Conservation (phyloP, 1,140 invertebrate genomes). For the Lycorma delicatula region DNA sequence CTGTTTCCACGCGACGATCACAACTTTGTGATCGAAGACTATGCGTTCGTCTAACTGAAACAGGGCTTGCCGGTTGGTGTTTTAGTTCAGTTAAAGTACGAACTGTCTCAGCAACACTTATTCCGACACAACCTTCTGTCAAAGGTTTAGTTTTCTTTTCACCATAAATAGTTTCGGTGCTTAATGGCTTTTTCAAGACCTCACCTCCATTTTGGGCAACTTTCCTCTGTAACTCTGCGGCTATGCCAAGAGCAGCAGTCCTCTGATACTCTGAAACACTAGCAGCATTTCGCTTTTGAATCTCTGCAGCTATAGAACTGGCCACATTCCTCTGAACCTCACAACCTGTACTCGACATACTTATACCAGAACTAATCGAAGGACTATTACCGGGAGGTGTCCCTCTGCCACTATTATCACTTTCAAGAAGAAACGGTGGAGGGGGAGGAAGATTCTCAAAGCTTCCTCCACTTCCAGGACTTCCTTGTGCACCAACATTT, state of each 20-base stretch:
- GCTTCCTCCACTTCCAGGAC: conserved; percentile 26
- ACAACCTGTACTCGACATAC: not conserved
- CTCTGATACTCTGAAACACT: conserved; percentile 18
- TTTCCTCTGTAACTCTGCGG: conserved; percentile 20
- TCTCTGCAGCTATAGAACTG: conserved; percentile 22
- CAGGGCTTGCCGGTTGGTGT: conserved; percentile 77
- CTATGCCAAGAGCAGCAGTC: conserved; percentile 16
- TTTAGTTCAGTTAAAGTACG: conserved; percentile 74
- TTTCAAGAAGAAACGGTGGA: conserved; percentile 62
- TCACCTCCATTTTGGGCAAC: not conserved
- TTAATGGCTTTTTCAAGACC: not conserved
- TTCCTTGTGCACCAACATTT: conserved; percentile 12
- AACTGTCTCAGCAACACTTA: conserved; percentile 77
- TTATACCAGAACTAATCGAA: conserved; percentile 5
- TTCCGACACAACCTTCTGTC: conserved; percentile 29
- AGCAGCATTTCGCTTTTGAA: conserved; percentile 20
- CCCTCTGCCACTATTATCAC: not conserved
- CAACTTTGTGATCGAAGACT: conserved; percentile 40
- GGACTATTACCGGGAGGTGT: no score
- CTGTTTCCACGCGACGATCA: conserved; percentile 47
- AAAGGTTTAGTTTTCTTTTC: not conserved
- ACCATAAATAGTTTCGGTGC: not conserved
- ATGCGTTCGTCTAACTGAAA: conserved; percentile 51
- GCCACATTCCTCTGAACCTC: conserved; percentile 19
- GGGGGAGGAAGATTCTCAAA: conserved; percentile 70